These are phyloP conservation scores for Aleiodes alternator DNA, from an alignment of 2,888 invertebrate species.

Conservation along the genomic window DNA sequence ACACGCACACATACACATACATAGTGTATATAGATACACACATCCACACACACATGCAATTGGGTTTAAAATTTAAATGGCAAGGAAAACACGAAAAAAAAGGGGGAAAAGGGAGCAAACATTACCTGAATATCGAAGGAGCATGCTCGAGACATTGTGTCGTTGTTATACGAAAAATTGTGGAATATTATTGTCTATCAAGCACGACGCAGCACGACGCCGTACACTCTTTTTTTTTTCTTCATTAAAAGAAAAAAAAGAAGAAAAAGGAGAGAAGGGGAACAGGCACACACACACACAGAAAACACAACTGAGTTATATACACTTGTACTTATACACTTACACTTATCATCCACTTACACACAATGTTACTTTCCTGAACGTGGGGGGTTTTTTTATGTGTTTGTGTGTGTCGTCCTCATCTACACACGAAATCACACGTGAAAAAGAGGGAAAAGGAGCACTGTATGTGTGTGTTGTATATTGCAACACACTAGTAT, in stretches of 20 bases:
- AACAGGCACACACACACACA: neutral
- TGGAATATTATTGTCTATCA: slow-evolving; percentile 22
- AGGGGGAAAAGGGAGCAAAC: neutral
- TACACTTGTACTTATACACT: too few relatives aligned
- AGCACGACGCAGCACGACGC: slow-evolving; percentile 24
- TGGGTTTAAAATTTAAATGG: neutral
- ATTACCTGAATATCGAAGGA: slow-evolving; percentile 37
- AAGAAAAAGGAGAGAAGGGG: neutral
- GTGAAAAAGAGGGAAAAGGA: too few relatives aligned
- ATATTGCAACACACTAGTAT: too few relatives aligned
- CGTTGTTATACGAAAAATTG: neutral
- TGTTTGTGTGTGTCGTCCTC: too few relatives aligned
- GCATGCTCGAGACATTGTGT: slow-evolving; percentile 39
- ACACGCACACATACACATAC: too few relatives aligned
- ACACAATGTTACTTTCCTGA: too few relatives aligned
- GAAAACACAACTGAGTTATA: too few relatives aligned
- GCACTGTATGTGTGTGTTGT: too few relatives aligned
- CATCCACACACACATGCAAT: too few relatives aligned
- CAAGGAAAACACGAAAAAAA: neutral
- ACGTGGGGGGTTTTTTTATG: neutral
- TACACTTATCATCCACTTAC: too few relatives aligned
- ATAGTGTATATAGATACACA: too few relatives aligned
- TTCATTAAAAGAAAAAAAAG: neutral
- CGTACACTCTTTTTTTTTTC: slow-evolving; percentile 14
- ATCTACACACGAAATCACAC: too few relatives aligned